These are phyloP conservation scores for Pomacea canaliculata DNA, from an alignment of 2,888 invertebrate genomes.

Conservation along the genomic window DNA sequence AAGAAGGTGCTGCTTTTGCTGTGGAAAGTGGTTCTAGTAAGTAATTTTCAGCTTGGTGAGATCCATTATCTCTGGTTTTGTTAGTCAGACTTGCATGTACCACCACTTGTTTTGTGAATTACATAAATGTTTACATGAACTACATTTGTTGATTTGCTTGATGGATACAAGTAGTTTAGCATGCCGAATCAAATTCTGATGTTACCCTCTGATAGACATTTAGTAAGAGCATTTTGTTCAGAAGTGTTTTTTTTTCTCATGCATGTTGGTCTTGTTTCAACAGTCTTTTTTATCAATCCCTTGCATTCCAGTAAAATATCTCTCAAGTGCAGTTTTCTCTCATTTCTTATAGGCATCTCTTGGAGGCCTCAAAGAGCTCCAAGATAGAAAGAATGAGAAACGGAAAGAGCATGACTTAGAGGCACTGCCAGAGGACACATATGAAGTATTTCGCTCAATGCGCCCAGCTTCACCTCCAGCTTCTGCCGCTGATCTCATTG, in stretches of 20 bases:
- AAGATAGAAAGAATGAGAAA: slow-evolving; percentile 78
- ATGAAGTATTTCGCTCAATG: slow-evolving; percentile 94
- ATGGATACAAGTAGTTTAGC: too few species aligned
- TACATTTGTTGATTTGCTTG: too few species aligned
- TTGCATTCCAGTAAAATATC: too few species aligned
- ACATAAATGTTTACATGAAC: too few species aligned
- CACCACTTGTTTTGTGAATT: too few species aligned
- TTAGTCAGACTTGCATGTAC: too few species aligned
- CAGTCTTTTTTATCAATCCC: too few species aligned
- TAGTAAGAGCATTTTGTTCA: too few species aligned
- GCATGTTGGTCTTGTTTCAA: too few species aligned
- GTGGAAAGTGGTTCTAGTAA: slow-evolving; percentile 93
- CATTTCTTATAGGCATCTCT: slow-evolving; percentile 74
- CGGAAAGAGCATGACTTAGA: slow-evolving; percentile 79
- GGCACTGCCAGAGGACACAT: slow-evolving; percentile 89
- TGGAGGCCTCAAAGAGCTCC: slow-evolving; percentile 89
- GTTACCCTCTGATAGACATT: too few species aligned
- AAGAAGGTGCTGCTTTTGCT: slow-evolving; percentile 94
- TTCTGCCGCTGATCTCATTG: slow-evolving; percentile 82
- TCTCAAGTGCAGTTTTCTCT: neutral
- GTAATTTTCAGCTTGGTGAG: slow-evolving; percentile 24
- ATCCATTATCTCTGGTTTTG: neutral
- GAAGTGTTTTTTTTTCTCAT: too few species aligned
- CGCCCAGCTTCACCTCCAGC: slow-evolving; percentile 94
- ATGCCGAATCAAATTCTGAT: too few species aligned